phyloP scores from a whole-genome alignment of 2,113 vertebrate species.

The Grammomys surdaster region DNA sequence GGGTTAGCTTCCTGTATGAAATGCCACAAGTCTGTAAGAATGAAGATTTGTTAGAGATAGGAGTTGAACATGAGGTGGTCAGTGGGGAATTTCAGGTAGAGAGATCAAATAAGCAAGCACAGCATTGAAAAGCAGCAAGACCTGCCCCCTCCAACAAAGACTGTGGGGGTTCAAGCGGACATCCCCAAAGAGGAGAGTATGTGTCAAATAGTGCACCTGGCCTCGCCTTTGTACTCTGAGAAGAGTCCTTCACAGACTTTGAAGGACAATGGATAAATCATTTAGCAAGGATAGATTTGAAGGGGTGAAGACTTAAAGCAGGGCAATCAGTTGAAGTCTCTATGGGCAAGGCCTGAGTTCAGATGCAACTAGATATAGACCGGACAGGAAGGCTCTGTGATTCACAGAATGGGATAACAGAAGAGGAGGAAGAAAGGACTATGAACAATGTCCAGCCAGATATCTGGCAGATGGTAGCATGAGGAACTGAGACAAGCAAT shows the following conservation, averaged over 20 bases:
- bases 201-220: background rate
- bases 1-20: background rate
- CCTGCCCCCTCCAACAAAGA: background rate
- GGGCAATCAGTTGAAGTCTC: background rate
- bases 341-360: background rate
- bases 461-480: background rate
- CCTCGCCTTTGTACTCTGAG: too few relatives aligned
- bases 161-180: background rate
- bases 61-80: background rate
- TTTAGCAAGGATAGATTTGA: background rate
- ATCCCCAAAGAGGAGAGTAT: background rate
- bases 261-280: background rate
- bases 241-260: background rate
- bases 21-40: background rate
- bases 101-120: background rate
- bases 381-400: background rate
- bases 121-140: background rate
- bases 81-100: background rate
- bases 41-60: background rate
- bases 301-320: background rate
- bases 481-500: background rate
- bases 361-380: background rate
- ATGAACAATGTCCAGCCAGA: background rate
- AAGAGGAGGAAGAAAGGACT: background rate
- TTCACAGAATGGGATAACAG: background rate